A percentile compares a stretch with the other conserved stretches of the same genome.
Evolutionary conservation across 2,888 invertebrate species (phyloP).

Genomic region (Kryphioiulus occultus): DNA sequence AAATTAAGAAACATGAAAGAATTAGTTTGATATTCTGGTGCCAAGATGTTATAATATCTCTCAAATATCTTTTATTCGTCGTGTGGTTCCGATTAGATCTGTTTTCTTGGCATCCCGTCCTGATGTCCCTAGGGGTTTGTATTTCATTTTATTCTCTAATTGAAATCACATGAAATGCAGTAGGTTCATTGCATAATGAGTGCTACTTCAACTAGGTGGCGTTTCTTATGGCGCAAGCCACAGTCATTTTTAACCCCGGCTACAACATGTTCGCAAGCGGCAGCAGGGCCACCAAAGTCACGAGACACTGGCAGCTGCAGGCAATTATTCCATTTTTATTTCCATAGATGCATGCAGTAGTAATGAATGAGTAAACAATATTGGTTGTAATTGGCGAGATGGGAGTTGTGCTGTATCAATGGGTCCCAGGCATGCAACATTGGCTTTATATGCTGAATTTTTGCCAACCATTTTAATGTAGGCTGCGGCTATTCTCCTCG

Average conservation of each 20-base stretch:
- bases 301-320: constrained; percentile 37
- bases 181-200: neutral
- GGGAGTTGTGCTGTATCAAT: no score
- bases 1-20: no score
- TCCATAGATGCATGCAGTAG: neutral
- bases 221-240: constrained; percentile 28
- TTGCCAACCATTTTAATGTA: neutral
- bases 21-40: no score
- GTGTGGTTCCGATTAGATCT: constrained; percentile 7
- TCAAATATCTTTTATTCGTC: neutral
- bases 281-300: constrained; percentile 6
- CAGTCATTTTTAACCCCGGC: constrained; percentile 26
- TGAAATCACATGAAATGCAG: neutral
- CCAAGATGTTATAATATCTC: no score
- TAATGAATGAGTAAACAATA: neutral
- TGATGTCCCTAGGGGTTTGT: constrained; percentile 42
- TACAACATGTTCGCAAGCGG: neutral
- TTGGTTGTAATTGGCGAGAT: neutral
- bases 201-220: neutral
- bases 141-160: neutral
- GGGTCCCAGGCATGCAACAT: no score
- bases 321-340: neutral
- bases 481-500: neutral
- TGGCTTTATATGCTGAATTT: neutral
- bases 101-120: constrained; percentile 47